phyloP scores from a whole-genome alignment of 2,888 invertebrate genomes.

The Limulus polyphemus region DNA sequence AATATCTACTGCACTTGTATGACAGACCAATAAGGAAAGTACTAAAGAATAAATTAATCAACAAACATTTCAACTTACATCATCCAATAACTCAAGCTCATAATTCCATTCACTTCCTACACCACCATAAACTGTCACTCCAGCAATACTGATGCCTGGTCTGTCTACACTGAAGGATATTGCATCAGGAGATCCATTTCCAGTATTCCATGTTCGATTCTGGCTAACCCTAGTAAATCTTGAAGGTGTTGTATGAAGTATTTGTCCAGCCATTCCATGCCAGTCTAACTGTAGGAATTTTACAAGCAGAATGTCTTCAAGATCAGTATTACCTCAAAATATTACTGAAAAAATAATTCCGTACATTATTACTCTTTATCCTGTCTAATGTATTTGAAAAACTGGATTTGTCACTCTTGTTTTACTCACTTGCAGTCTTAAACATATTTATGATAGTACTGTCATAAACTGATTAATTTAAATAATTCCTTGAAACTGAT shows the following conservation, averaged over 20 bases:
- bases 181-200: conserved; percentile 91
- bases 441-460: no score
- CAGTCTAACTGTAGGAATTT: conserved; percentile 47
- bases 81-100: conserved; percentile 70
- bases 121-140: conserved; percentile 80
- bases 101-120: conserved; percentile 70
- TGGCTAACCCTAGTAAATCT: conserved; percentile 82
- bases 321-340: not conserved
- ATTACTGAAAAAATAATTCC: not conserved
- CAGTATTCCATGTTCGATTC: conserved; percentile 89
- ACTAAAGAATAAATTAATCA: not conserved
- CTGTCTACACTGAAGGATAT: conserved; percentile 87
- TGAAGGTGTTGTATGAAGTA: conserved; percentile 70
- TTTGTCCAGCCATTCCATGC: conserved; percentile 55
- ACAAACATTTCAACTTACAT: conserved; percentile 13
- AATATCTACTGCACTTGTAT: no score
- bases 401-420: no score
- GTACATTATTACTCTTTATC: no score
- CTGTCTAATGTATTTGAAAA: no score
- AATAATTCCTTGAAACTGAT: no score
- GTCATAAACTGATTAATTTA: no score
- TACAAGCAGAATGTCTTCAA: not conserved
- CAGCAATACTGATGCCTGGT: conserved; percentile 73
- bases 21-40: not conserved
- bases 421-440: no score